Base-by-base conservation (phyloP, 1,140 invertebrate genomes). In the Oryzaephilus surinamensis region DNA sequence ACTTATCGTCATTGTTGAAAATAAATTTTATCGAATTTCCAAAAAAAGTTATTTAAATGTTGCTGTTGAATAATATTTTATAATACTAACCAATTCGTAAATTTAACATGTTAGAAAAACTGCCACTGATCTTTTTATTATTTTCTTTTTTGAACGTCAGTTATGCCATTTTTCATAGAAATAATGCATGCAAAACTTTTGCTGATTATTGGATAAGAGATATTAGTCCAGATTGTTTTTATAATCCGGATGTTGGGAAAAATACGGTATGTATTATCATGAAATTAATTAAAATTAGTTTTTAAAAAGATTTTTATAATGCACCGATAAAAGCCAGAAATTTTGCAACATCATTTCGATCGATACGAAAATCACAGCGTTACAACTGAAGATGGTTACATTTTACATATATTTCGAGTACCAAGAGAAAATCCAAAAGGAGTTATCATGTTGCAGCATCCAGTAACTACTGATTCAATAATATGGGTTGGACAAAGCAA, bases 171-270 rank as follows among this genome's bases (percentile, higher is more conserved):
- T n/a, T n/a, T n/a, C n/a, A n/a, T n/a, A n/a, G n/a, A n/a, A 36
- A 36, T 26, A 36, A 36, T 36, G 33, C 33, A 3, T 36, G 33
- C 21, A 36, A 36, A 15, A 36, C 6, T 11, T 38, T 15, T 20
- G 4, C 19, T 10, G 16, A 19, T 14, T 38, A 38, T 14, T 14
- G 19, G 2, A 29, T 13, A 15, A 30, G 23, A 8, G 29, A 20
- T 28, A 19, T 38, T 8, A 30, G 16, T 7, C 8, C 15, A 5
- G 20, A 38, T 14, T 38, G 36, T 20, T 29, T 20, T 15, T 17
- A 38, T 14, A 31, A 13, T 7, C 36, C 36, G 6, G 36, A 38
- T 23, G 21, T 31, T 13, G 8, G 31, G 4, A 18, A 31, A 20
- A 19, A 31, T 16, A 14, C 16, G 1, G 36, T 38, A 38, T 30